Evolutionary conservation across 2,113 vertebrate genomes (phyloP).

Genomic region (Elanus axillaris): DNA sequence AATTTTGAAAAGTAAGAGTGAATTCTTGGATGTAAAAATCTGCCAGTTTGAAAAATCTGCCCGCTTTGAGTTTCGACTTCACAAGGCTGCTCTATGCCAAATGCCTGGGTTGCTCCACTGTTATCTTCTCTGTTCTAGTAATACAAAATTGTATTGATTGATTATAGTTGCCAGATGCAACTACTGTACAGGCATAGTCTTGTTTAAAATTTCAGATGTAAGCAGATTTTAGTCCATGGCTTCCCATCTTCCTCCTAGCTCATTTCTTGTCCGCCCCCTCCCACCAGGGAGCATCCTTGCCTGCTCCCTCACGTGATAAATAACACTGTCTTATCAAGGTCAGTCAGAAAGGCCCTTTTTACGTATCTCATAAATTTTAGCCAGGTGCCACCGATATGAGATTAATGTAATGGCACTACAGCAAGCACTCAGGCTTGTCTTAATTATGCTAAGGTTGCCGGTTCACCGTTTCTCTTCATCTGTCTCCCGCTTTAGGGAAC

Average conservation of each 20-base stretch:
- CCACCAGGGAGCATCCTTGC: conserved; percentile 35
- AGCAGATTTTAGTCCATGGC: conserved; percentile 12
- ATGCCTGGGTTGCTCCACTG: background rate
- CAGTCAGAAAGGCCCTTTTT: conserved; percentile 78
- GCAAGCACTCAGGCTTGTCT: conserved; percentile 86
- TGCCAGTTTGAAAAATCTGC: background rate
- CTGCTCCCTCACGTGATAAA: conserved; percentile 76
- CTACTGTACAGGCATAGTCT: background rate
- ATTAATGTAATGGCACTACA: conserved; percentile 84
- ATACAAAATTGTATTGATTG: background rate
- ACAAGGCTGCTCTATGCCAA: background rate
- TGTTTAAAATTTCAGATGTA: conserved; percentile 46
- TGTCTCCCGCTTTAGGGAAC: conserved; percentile 85
- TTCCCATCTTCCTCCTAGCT: conserved; percentile 46
- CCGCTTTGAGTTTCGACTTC: background rate
- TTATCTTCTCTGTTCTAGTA: background rate
- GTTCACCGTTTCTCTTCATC: conserved; percentile 85
- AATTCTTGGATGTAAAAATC: background rate
- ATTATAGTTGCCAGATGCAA: background rate
- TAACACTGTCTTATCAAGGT: conserved; percentile 82
- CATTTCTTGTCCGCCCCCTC: conserved; percentile 10
- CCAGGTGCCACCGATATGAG: conserved; percentile 83
- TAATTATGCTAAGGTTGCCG: conserved; percentile 87
- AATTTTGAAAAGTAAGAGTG: background rate
- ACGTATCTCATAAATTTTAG: conserved; percentile 85